phyloP scores from a whole-genome alignment of 2,888 invertebrate species.

The Habrosyne pyritoides region DNA sequence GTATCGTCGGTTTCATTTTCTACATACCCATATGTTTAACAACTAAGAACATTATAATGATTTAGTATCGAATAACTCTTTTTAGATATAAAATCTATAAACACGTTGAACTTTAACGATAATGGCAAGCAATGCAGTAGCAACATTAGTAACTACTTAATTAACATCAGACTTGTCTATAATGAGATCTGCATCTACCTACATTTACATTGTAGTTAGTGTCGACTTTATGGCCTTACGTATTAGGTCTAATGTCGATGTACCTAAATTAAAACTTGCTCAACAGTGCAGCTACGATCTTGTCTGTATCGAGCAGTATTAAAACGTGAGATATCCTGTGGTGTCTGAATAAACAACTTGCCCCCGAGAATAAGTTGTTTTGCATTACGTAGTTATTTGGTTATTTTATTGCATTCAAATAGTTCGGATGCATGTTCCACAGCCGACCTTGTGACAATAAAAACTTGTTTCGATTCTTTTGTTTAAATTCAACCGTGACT shows the following conservation, averaged over 20 bases:
- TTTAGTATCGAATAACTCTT: background rate
- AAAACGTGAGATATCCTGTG: conserved; percentile 71
- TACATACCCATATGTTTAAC: too few relatives aligned
- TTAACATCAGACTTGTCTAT: background rate
- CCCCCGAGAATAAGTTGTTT: conserved; percentile 61
- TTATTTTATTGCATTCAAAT: conserved; percentile 3
- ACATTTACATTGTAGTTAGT: background rate
- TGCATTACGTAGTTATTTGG: conserved; percentile 22
- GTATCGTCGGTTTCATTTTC: too few relatives aligned
- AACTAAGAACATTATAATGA: too few relatives aligned
- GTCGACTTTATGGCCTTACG: background rate
- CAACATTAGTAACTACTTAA: background rate
- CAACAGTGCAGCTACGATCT: background rate
- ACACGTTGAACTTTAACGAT: background rate
- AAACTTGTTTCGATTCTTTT: background rate
- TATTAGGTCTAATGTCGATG: background rate
- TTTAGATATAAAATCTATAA: background rate
- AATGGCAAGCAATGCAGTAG: background rate
- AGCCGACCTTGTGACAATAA: background rate
- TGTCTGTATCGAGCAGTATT: conserved; percentile 24
- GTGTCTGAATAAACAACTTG: conserved; percentile 61
- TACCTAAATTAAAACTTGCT: background rate
- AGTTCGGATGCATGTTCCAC: background rate
- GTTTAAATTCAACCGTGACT: background rate
- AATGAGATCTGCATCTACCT: background rate